These are phyloP conservation scores for Spinus pinus DNA, from an alignment of 2,797 vertebrate genomes.

Conservation along the genomic window DNA sequence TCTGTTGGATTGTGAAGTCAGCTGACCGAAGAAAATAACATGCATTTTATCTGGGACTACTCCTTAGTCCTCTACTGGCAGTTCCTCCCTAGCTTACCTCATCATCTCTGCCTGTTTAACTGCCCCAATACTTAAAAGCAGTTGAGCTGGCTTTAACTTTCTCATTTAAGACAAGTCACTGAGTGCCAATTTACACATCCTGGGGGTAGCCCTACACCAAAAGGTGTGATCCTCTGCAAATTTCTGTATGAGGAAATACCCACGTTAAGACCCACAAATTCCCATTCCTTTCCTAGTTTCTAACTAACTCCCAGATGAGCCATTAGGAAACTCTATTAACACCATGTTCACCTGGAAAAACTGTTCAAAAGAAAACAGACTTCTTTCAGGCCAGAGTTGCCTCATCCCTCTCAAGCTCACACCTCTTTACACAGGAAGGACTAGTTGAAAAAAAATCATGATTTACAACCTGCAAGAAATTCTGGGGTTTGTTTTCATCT, in stretches of 20 bases:
- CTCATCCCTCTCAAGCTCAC: background rate
- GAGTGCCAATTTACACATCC: background rate
- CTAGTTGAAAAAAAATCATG: background rate
- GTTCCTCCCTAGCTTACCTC: background rate
- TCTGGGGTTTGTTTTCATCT: background rate
- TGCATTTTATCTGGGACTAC: background rate
- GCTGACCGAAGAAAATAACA: background rate
- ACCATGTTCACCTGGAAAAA: conserved; percentile 49
- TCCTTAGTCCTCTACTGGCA: background rate
- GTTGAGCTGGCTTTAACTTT: background rate
- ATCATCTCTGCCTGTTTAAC: background rate
- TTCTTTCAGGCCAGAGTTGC: background rate
- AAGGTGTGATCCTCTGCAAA: conserved; percentile 3
- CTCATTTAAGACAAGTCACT: conserved; percentile 6
- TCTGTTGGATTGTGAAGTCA: background rate
- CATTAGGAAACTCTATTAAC: conserved; percentile 38
- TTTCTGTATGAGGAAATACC: conserved; percentile 24
- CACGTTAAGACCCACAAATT: conserved; percentile 17
- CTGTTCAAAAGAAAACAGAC: conserved; percentile 35
- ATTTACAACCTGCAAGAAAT: conserved; percentile 28
- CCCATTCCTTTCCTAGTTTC: background rate
- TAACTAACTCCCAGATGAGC: conserved; percentile 32
- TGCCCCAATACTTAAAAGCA: conserved; percentile 30
- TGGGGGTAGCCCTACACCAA: background rate
- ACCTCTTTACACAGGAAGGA: background rate